Percentiles rank a stretch among this genome's conserved stretches.
Evolutionary conservation across 2,113 vertebrate genomes (phyloP).

Genomic region (Pantherophis guttatus): DNA sequence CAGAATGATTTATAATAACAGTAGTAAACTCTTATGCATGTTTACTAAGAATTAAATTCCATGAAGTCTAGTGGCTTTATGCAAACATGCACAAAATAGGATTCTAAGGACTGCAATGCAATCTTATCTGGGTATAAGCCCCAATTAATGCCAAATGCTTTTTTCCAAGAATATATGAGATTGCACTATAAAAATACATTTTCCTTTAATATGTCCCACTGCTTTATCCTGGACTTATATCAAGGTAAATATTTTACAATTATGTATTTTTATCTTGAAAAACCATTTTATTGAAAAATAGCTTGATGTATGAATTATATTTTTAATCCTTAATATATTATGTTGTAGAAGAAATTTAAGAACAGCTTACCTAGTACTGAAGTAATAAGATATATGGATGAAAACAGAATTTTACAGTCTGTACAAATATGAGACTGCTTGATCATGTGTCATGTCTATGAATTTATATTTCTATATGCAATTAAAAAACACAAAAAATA

Average conservation of each 20-base stretch:
- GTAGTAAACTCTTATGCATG: not conserved
- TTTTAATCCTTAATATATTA: conserved; percentile 16
- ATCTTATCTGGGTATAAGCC: not conserved
- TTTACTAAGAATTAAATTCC: not conserved
- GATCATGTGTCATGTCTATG: not conserved
- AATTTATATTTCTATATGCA: not conserved
- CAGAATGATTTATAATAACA: not conserved
- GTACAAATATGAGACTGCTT: conserved; percentile 11
- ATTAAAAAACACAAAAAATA: conserved; percentile 17
- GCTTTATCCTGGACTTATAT: not conserved
- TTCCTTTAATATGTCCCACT: not conserved
- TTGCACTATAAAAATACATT: not conserved
- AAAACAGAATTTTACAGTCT: conserved; percentile 8
- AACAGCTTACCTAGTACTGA: conserved; percentile 21
- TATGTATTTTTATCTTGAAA: not conserved
- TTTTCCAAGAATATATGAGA: not conserved
- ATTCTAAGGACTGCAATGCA: not conserved
- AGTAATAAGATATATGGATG: conserved; percentile 13
- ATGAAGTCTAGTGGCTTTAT: not conserved
- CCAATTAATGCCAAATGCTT: not conserved
- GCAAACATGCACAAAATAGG: not conserved
- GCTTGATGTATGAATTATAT: conserved; percentile 6
- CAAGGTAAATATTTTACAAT: not conserved
- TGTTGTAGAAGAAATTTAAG: not conserved
- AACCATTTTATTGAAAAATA: not conserved